Percentiles rank a stretch among this genome's conserved stretches.
These are phyloP conservation scores for Aphelenchoides fujianensis DNA, from an alignment of 1,140 invertebrate species.

Conservation along the genomic window DNA sequence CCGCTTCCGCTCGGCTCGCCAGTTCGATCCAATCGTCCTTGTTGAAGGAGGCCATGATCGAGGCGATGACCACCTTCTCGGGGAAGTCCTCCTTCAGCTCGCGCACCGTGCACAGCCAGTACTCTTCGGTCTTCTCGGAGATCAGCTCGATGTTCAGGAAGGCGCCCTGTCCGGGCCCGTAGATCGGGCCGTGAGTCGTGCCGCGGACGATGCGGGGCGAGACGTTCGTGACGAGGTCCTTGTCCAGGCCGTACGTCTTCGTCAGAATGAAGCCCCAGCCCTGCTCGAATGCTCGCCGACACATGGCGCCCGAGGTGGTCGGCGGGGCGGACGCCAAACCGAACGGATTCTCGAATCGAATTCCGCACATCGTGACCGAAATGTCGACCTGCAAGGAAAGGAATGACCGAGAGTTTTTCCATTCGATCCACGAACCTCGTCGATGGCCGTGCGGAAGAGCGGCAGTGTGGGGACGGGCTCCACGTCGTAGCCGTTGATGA, in stretches of 20 bases:
- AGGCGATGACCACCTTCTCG: slow-evolving; percentile 84
- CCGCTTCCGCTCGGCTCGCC: slow-evolving; percentile 72
- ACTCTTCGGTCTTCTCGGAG: slow-evolving; percentile 87
- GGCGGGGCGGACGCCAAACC: slow-evolving; percentile 94
- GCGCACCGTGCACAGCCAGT: slow-evolving; percentile 83
- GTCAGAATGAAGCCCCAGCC: slow-evolving; percentile 95
- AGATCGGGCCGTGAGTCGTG: slow-evolving; percentile 82
- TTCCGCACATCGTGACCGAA: slow-evolving; percentile 82
- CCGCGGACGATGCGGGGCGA: slow-evolving; percentile 91
- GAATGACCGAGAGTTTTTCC: neutral
- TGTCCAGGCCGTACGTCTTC: slow-evolving; percentile 90
- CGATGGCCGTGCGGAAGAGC: slow-evolving; percentile 86
- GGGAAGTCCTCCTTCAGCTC: slow-evolving; percentile 91
- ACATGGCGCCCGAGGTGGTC: slow-evolving; percentile 89
- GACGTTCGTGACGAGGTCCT: slow-evolving; percentile 93
- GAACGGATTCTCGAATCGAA: slow-evolving; percentile 93
- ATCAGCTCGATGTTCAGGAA: slow-evolving; percentile 98
- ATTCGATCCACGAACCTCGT: slow-evolving; percentile 66
- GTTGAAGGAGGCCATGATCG: slow-evolving; percentile 89
- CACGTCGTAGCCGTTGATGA: slow-evolving; percentile 68
- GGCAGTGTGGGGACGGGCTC: slow-evolving; percentile 74
- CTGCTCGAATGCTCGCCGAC: slow-evolving; percentile 78
- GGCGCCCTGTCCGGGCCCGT: slow-evolving; percentile 82
- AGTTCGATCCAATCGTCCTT: slow-evolving; percentile 81
- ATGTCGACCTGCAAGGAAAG: slow-evolving; percentile 73